Evolutionary conservation across 2,113 vertebrate genomes (phyloP), one percentile per base, ranked within the genome.

Genomic region (Porphyrio hochstetteri): DNA sequence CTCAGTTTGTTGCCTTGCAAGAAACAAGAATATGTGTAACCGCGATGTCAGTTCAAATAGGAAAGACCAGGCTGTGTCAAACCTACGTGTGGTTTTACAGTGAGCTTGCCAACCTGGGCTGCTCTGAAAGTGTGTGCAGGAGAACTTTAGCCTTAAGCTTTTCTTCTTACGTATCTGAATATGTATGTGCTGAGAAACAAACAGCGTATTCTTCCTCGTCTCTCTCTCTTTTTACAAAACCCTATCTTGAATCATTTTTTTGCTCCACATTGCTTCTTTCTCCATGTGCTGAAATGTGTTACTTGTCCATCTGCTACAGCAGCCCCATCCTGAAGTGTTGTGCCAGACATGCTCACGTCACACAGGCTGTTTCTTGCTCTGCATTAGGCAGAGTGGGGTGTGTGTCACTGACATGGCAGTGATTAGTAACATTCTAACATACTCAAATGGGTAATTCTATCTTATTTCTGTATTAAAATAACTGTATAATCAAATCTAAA

Each of bases 1-100:
- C 87, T 95, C 48, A 86, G 25, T 88, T 80, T 77, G n/a, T 64
- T 91, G 36, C 65, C 70, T 64, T 91, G 78, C 29, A 57, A 72
- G 65, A 52, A 72, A 84, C 75, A 17, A 11, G 46, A 24, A 4
- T 85, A 15, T 15, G 29, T 33, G 15, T 90, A 67, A 59, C 35
- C 0, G 1, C 20, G 84, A 12, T 20, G 53, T 28, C 6, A 31
- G 44, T 50, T 52, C 35, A 40, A 31, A 33, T 35, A 79, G 57
- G 68, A 92, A 84, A 44, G 64, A 71, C 67, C 31, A 4, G 16
- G 12, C 24, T 25, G 16, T 55, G 10, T 33, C 7, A 35, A 78
- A 71, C 28, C 35, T n/a, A 24, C 11, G 20, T 38, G 16, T 75
- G 25, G 46, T 94, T 93, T 91, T 80, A 60, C 24, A 42, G 27